A percentile compares a stretch with the other conserved stretches of the same genome.
phyloP scores from a whole-genome alignment of 2,113 vertebrate species.

The Dicentrarchus labrax region DNA sequence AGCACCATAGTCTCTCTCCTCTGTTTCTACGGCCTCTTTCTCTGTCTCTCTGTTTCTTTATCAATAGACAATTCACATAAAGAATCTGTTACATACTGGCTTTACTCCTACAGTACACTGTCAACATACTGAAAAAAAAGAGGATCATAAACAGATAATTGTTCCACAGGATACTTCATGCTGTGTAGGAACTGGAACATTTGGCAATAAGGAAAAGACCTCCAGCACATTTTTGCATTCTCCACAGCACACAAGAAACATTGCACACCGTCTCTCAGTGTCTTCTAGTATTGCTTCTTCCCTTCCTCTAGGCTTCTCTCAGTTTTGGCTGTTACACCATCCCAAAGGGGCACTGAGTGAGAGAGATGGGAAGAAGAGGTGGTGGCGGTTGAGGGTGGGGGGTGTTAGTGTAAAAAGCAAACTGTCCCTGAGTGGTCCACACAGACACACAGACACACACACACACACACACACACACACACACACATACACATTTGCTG shows the following conservation, averaged over 20 bases:
- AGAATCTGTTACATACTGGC: neutral
- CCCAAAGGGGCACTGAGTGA: constrained; percentile 50
- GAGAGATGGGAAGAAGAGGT: constrained; percentile 25
- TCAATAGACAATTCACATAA: neutral
- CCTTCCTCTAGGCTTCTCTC: constrained; percentile 43
- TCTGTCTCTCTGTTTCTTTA: neutral
- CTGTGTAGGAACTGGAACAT: neutral
- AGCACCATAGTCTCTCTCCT: neutral
- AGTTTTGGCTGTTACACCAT: constrained; percentile 51
- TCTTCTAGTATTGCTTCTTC: constrained; percentile 2
- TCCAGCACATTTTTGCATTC: neutral
- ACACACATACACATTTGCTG: constrained; percentile 29
- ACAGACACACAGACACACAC: constrained; percentile 3
- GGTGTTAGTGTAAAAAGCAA: constrained; percentile 74
- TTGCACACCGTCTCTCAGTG: neutral
- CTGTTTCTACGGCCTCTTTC: neutral
- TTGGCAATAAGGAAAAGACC: neutral
- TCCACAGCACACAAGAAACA: neutral
- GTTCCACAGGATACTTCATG: neutral
- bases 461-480: neutral
- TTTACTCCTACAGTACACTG: neutral
- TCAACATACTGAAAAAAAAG: neutral
- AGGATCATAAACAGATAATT: neutral
- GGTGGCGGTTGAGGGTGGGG: neutral
- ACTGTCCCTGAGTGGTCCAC: constrained; percentile 50